Evolutionary conservation across 2,797 vertebrate species (phyloP).

Genomic region (Etheostoma nigrum): DNA sequence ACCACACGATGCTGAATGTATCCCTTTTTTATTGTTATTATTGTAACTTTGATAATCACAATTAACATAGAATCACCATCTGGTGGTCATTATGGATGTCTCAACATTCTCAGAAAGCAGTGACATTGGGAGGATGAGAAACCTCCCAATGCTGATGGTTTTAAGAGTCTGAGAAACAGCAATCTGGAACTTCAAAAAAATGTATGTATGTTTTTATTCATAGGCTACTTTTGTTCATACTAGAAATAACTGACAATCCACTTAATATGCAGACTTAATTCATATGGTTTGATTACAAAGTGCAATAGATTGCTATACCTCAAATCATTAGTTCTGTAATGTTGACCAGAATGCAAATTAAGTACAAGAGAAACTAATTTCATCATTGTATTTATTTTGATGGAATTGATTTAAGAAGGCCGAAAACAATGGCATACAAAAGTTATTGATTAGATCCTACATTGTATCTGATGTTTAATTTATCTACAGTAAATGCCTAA

Average conservation of each 20-base stretch:
- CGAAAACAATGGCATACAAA: neutral
- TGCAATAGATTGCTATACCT: slow-evolving; percentile 29
- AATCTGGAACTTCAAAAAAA: neutral
- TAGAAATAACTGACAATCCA: neutral
- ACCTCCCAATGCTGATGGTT: slow-evolving; percentile 12
- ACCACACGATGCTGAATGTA: slow-evolving; percentile 33
- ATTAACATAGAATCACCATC: slow-evolving; percentile 73
- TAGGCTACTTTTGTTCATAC: neutral
- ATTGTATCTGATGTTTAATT: neutral
- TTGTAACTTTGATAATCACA: slow-evolving; percentile 72
- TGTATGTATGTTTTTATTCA: neutral
- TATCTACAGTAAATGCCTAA: neutral
- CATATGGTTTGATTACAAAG: slow-evolving; percentile 48
- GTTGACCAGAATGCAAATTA: slow-evolving; percentile 35
- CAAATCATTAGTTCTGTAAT: slow-evolving; percentile 41
- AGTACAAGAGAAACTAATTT: neutral
- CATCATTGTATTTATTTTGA: neutral
- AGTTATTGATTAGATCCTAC: neutral
- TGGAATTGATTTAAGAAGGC: neutral
- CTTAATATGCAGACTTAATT: slow-evolving; percentile 44
- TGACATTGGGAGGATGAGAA: slow-evolving; percentile 40
- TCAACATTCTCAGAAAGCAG: slow-evolving; percentile 23
- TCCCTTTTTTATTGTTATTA: slow-evolving; percentile 35
- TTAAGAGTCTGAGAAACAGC: slow-evolving; percentile 6
- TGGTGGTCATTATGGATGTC: slow-evolving; percentile 62